phyloP scores from a whole-genome alignment of 92 coral and sea anemone species.

The Micromussa lordhowensis region DNA sequence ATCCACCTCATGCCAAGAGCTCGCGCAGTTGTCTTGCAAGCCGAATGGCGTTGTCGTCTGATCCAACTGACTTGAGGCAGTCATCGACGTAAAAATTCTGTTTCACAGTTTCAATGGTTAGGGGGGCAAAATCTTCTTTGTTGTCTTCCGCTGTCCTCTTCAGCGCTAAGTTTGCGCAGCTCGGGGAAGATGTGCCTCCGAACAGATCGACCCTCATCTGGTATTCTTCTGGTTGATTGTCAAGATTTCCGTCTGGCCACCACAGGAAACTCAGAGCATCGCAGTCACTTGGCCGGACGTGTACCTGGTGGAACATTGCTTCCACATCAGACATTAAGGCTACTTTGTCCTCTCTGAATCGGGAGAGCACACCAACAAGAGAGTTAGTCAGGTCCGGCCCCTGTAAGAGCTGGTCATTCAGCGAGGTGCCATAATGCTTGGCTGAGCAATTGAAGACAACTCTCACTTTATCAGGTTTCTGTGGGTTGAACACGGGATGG shows the following conservation, averaged over 20 bases:
- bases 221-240: constrained; percentile 38
- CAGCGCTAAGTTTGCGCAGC: constrained; percentile 47
- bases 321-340: no score
- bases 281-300: constrained; percentile 32
- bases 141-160: constrained; percentile 46
- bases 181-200: constrained; percentile 31
- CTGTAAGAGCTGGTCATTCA: no score
- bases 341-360: no score
- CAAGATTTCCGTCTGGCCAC: constrained; percentile 58
- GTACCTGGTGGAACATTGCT: constrained; percentile 54
- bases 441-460: no score
- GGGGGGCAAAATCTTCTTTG: constrained; percentile 30
- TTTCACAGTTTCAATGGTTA: constrained; percentile 32
- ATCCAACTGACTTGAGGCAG: constrained; percentile 45
- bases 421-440: no score
- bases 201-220: constrained; percentile 56
- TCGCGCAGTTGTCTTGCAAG: neutral
- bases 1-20: no score
- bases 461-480: neutral
- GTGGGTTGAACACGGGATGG: constrained; percentile 55
- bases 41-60: constrained; percentile 40
- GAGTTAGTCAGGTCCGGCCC: constrained; percentile 11
- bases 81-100: constrained; percentile 59
- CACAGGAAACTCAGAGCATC: constrained; percentile 57
- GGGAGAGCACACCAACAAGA: constrained; percentile 37